Evolutionary conservation across 2,113 vertebrate species (phyloP), one percentile per base, ranked within the genome.

Genomic region (Chionomys nivalis): DNA sequence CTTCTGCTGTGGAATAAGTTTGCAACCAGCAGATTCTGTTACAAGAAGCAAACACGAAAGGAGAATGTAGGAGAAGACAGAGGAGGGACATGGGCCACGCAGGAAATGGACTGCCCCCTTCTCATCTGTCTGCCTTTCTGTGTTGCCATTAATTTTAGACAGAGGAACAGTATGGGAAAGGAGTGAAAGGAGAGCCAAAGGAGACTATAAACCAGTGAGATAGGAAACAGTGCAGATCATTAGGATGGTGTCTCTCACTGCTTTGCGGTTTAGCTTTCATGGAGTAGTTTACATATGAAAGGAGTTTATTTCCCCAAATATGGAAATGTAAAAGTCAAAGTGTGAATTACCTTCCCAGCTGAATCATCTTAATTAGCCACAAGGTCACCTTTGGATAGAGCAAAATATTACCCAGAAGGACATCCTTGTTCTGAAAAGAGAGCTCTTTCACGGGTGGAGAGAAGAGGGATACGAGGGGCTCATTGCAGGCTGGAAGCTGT

Each of bases 341-440:
- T 96, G 79, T 96, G 61, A 96, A 85, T 96, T 90, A 95, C 94
- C 79, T 97, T 90, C 90, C 61, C 55, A 91, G 49, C 78, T 33
- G 89, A 96, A 83, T n/a, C 31, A 49, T 94, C 76, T 96, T 97
- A 96, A 96, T 97, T 97, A 96, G 66, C 76, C 92, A 87, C 86
- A 88, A 91, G 95, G 93, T 97, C 95, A 97, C 90, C 89, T 95
- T 94, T 72, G 49, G 95, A 89, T 96, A 94, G 77, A 79, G 19
- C 28, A 87, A 95, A 90, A 42, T 81, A 93, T 85, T 92, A 77
- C 61, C 77, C 85, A 87, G 72, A 94, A 97, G 39, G 79, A 68
- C 33, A 93, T 47, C 65, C 24, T 97, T 97, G 91, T 96, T 96
- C 91, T 90, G 79, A 92, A 96, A 72, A 94, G 75, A 93, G 61